Percentiles rank a stretch among this genome's conserved stretches.
phyloP scores from a whole-genome alignment of 2,113 vertebrate species.

The Laticauda colubrina region DNA sequence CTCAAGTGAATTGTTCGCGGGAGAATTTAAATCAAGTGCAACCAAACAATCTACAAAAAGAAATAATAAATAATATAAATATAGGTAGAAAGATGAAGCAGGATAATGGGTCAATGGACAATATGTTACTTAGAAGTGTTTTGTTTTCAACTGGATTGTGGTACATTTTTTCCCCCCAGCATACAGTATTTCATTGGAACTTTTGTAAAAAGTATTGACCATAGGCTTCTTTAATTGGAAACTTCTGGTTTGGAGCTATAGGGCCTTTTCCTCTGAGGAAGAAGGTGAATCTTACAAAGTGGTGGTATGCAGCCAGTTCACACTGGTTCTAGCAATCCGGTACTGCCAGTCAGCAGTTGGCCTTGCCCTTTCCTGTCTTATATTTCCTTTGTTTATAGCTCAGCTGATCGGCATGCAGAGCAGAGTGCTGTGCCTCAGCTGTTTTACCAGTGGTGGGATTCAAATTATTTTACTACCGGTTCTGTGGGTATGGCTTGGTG shows the following conservation, averaged over 20 bases:
- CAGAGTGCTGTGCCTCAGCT: too few species aligned
- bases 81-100: not conserved
- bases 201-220: not conserved
- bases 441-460: too few species aligned
- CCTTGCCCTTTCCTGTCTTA: too few species aligned
- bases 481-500: too few species aligned
- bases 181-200: not conserved
- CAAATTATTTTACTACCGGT: too few species aligned
- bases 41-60: not conserved
- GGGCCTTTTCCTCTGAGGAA: not conserved
- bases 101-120: not conserved
- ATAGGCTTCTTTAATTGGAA: not conserved
- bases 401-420: too few species aligned
- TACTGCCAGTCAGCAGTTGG: too few species aligned
- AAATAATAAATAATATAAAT: not conserved
- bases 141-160: not conserved
- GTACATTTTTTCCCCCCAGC: too few species aligned
- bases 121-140: not conserved
- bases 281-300: not conserved
- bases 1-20: constrained; percentile 41
- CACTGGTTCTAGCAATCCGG: too few species aligned
- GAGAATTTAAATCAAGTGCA: constrained; percentile 23
- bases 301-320: too few species aligned
- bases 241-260: not conserved
- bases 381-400: too few species aligned